Conservation (phyloP, 2,797 vertebrate genomes). For the Masticophis lateralis region DNA sequence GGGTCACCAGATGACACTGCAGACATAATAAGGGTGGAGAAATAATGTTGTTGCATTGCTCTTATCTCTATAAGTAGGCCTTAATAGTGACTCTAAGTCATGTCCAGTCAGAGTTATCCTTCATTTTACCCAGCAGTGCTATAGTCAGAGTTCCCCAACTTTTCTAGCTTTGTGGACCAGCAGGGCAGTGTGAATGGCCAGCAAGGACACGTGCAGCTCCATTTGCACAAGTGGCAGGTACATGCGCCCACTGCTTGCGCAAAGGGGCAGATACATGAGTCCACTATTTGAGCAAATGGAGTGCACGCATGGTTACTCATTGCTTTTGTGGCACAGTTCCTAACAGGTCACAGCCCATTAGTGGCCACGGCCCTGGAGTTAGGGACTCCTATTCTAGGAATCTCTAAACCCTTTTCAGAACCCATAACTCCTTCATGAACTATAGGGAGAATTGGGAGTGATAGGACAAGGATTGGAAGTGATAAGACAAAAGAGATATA, state of each 20-base stretch:
- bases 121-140: background rate
- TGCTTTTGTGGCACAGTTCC: background rate
- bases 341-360: background rate
- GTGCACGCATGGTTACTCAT: background rate
- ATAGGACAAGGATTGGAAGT: background rate
- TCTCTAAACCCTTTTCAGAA: background rate
- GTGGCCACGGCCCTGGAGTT: background rate
- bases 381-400: background rate
- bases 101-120: background rate
- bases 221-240: background rate
- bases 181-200: rapidly evolving
- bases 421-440: background rate
- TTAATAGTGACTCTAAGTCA: background rate
- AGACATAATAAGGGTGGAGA: background rate
- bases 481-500: background rate
- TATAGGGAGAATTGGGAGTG: background rate
- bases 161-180: background rate
- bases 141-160: background rate
- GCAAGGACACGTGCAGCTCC: background rate
- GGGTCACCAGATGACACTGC: background rate
- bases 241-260: no score
- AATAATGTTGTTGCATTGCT: background rate
- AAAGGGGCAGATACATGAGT: background rate
- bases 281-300: background rate
- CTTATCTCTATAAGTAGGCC: background rate